Percentiles rank a stretch among this genome's conserved stretches.
phyloP scores from a whole-genome alignment of 1,140 invertebrate species.

The Megathymus violae region DNA sequence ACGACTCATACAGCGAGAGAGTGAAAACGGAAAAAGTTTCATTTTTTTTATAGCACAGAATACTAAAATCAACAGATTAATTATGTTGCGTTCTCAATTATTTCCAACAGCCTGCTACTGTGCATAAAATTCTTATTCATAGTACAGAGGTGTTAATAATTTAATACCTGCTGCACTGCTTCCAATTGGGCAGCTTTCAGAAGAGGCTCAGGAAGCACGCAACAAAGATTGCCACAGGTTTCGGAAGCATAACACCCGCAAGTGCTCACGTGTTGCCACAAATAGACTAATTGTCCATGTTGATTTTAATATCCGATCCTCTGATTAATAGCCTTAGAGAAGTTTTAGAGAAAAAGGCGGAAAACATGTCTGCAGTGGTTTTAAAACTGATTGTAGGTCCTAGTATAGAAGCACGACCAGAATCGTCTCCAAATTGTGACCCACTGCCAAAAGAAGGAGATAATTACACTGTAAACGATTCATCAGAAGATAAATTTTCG shows the following conservation, averaged over 20 bases:
- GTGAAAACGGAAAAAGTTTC: too few species aligned
- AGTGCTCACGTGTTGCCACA: not conserved
- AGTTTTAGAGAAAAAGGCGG: not conserved
- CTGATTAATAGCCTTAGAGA: not conserved
- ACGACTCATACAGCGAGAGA: too few species aligned
- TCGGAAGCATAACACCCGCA: not conserved
- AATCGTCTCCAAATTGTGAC: too few species aligned
- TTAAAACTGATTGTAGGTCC: not conserved
- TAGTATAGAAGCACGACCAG: too few species aligned
- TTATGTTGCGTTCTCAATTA: too few species aligned
- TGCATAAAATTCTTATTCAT: too few species aligned
- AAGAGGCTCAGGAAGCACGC: constrained; percentile 1
- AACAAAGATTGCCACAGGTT: not conserved
- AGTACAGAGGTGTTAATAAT: not conserved
- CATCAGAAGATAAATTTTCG: too few species aligned
- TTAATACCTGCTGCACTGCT: not conserved
- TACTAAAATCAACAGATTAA: too few species aligned
- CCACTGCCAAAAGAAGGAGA: too few species aligned
- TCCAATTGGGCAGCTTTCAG: not conserved
- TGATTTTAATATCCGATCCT: not conserved
- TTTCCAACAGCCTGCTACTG: not conserved
- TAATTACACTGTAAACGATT: too few species aligned
- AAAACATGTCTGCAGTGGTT: not conserved
- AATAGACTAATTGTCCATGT: not conserved
- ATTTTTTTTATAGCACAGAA: too few species aligned